A percentile compares a stretch with the other conserved stretches of the same genome.
phyloP scores from a whole-genome alignment of 2,113 vertebrate species.

The Salminus brasiliensis region DNA sequence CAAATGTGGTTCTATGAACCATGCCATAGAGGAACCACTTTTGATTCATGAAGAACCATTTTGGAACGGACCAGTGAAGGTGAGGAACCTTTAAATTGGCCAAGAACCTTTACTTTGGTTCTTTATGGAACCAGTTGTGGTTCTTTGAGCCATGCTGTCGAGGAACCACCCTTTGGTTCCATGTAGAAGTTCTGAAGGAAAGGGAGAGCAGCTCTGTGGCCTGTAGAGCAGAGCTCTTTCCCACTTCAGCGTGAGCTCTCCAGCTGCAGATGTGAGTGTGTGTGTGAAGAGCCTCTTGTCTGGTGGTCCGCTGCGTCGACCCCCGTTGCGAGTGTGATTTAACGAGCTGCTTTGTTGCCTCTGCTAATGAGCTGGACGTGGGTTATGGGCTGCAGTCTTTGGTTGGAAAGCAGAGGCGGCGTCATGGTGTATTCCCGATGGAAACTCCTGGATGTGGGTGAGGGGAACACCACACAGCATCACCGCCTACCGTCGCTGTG shows the following conservation, averaged over 20 bases:
- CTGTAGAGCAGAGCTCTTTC: neutral
- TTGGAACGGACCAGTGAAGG: no score
- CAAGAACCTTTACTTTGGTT: no score
- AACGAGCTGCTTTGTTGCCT: neutral
- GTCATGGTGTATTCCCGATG: constrained; percentile 14
- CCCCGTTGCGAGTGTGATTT: neutral
- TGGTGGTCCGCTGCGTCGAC: neutral
- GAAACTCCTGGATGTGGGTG: constrained; percentile 14
- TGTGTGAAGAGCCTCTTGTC: neutral
- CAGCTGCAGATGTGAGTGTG: neutral
- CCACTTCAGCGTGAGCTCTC: neutral
- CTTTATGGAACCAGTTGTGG: no score
- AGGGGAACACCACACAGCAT: neutral
- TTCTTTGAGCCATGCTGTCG: no score
- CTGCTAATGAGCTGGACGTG: neutral
- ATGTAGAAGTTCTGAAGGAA: no score
- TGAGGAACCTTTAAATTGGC: no score
- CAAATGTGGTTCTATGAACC: no score
- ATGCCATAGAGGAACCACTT: no score
- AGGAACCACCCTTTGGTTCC: no score
- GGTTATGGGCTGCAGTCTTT: neutral
- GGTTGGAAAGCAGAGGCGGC: neutral
- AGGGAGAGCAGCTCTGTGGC: neutral
- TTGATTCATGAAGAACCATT: no score
- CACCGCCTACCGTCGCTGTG: neutral